Conservation (phyloP, 2,888 invertebrate species). For the Phanerotoma sp. region DNA sequence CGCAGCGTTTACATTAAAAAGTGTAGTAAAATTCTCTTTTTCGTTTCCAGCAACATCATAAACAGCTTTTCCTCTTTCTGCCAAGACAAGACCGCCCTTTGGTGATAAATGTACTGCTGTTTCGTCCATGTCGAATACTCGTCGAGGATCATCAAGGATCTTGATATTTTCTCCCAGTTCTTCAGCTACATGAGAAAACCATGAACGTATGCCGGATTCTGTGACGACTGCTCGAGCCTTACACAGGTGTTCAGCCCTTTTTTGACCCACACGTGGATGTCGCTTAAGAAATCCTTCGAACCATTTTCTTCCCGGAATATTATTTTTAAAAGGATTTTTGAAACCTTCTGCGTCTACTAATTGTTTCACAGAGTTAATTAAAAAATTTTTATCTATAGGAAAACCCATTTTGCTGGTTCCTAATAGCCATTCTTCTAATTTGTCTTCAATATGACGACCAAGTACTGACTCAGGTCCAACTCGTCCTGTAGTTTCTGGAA, state of each 20-base stretch:
- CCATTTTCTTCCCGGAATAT: slow-evolving; percentile 32
- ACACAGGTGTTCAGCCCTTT: slow-evolving; percentile 33
- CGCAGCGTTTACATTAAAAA: slow-evolving; percentile 35
- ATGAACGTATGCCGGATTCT: slow-evolving; percentile 29
- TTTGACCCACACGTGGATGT: slow-evolving; percentile 28
- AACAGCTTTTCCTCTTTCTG: slow-evolving; percentile 33
- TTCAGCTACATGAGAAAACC: slow-evolving; percentile 30
- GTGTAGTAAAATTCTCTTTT: slow-evolving; percentile 35
- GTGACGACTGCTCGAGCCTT: slow-evolving; percentile 31
- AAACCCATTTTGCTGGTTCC: slow-evolving; percentile 32
- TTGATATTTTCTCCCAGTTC: slow-evolving; percentile 26
- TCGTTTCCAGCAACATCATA: slow-evolving; percentile 29
- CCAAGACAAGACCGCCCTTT: slow-evolving; percentile 33
- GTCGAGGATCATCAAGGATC: slow-evolving; percentile 30
- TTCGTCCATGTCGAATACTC: slow-evolving; percentile 39
- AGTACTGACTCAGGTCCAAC: slow-evolving; percentile 26
- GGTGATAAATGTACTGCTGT: slow-evolving; percentile 31
- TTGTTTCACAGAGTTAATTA: slow-evolving; percentile 32
- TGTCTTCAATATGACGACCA: slow-evolving; percentile 21
- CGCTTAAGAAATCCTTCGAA: slow-evolving; percentile 32
- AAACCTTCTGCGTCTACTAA: slow-evolving; percentile 27
- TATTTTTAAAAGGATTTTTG: slow-evolving; percentile 27
- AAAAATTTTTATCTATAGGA: slow-evolving; percentile 30
- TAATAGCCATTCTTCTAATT: slow-evolving; percentile 31
- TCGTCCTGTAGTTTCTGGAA: slow-evolving; percentile 20